Evolutionary conservation across 2,113 vertebrate species (phyloP), one percentile per base, ranked within the genome.

Genomic region (Antechinus flavipes): DNA sequence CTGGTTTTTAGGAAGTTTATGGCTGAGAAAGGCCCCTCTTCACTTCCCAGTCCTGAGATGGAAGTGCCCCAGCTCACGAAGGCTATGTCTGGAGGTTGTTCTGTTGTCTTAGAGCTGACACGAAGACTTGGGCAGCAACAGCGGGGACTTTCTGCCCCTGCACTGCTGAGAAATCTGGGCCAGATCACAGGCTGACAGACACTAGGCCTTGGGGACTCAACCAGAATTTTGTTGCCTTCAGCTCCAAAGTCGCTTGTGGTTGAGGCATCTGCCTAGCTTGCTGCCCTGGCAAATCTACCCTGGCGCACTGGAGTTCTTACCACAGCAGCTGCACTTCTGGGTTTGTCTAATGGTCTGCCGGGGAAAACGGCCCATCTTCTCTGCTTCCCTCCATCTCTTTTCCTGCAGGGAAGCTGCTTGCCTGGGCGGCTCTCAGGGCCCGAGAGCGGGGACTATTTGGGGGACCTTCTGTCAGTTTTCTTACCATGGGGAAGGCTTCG

Each of bases 401-500:
- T 93, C 26, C 46, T 42, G 68, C n/a, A 84, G 1, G 8, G n/a
- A 2, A 90, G 47, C 3, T 52, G 92, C 76, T 61, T 12, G 94
- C 94, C 91, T 23, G 35, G 91, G 58, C 52, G 91, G 94, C 89
- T 93, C 94, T 93, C 52, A 89, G 93, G 58, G 92, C 42, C 23
- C 90, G 96, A 95, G 84, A 95, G 93, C 94, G 95, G 95, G 90
- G 42, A 30, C 76, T 95, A 93, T 2, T 89, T 97, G 95, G 95
- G 93, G 96, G 92, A 97, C 98, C 98, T 97, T 19, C 96, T 98
- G 97, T 98, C 97, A 91, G 55, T 58, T 93, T 98, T 98, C 99
- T 98, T 99, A 99, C 99, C 99, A 98, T 99, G 99, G 96, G 99
- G 98, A 97, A 99, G 99, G 98, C 99, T 99, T 98, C 99, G 98